Evolutionary conservation across 2,113 vertebrate genomes (phyloP), one percentile per base, ranked within the genome.

Genomic region (Mohoua ochrocephala): DNA sequence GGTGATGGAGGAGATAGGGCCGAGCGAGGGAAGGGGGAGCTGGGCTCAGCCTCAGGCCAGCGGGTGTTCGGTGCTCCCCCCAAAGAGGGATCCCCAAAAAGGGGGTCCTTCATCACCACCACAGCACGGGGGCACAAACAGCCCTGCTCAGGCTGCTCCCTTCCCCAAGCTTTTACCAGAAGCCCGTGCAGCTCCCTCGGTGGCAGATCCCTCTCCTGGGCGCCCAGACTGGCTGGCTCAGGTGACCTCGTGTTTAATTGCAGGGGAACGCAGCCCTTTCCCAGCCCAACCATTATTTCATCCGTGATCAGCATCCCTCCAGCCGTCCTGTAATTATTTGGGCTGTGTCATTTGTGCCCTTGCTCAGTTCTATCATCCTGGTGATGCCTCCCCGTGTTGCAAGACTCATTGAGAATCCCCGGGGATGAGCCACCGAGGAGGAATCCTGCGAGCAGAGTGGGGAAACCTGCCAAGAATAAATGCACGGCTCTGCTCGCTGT

Each of bases 111-210:
- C 3, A 44, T 1, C 27, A 7, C 3, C 47, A 50, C 6, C 28
- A 27, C 11, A 13, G 35, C 69, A 42, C 31, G 53, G 69, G 54
- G 63, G 21, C 45, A 22, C 67, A 10, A 7, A 8, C 2, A 42
- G 83, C 59, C 59, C 49, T 28, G 21, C 71, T 33, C 61, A 6
- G 61, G 12, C 65, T 6, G 2, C 4, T 4, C 45, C n/a, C 60
- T 26, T 31, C 52, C 56, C 35, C 26, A 20, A 1, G 84, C 22
- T 45, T 17, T 7, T 2, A 4, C 8, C 77, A 35, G 54, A 89
- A 61, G 49, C 18, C 0, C 30, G 22, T 23, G 19, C 6, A 9
- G 1, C 13, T 80, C 45, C 2, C 31, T 53, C 33, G 1, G 0
- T 0, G 10, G 76, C 76, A 39, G 54, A 42, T 91, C 63, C 68